Conservation (phyloP, 2,797 vertebrate species). For the Channallabes apus region DNA sequence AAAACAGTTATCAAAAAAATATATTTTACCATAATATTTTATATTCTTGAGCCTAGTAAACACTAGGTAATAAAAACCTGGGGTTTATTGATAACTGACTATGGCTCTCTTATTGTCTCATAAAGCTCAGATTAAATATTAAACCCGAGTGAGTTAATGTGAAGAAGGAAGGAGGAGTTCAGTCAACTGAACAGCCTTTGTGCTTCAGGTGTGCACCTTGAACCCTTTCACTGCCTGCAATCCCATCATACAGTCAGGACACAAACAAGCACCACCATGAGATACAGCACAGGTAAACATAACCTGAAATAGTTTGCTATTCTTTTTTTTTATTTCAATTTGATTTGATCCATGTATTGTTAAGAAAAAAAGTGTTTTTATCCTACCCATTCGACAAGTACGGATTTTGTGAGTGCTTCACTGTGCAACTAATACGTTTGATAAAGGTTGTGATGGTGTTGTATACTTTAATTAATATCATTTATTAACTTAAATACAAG, state of each 20-base stretch:
- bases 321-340: background rate
- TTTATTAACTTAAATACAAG: background rate
- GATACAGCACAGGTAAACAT: slow-evolving; percentile 72
- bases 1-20: no score
- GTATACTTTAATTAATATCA: background rate
- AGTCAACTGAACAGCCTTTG: slow-evolving; percentile 53
- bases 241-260: slow-evolving; percentile 27
- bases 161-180: slow-evolving; percentile 53
- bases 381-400: background rate
- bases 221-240: slow-evolving; percentile 52
- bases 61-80: slow-evolving; percentile 25
- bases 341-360: background rate
- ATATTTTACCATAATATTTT: background rate
- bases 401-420: background rate
- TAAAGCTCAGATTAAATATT: slow-evolving; percentile 77
- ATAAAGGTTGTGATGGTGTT: background rate
- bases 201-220: slow-evolving; percentile 74
- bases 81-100: slow-evolving; percentile 2
- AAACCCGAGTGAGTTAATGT: slow-evolving; percentile 63
- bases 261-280: slow-evolving; percentile 64
- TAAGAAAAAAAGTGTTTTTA: background rate
- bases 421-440: background rate
- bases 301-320: background rate
- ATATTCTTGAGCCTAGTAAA: background rate
- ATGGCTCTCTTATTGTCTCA: slow-evolving; percentile 43